Evolutionary conservation across 2,113 vertebrate species (phyloP).

Genomic region (Trachemys scripta): DNA sequence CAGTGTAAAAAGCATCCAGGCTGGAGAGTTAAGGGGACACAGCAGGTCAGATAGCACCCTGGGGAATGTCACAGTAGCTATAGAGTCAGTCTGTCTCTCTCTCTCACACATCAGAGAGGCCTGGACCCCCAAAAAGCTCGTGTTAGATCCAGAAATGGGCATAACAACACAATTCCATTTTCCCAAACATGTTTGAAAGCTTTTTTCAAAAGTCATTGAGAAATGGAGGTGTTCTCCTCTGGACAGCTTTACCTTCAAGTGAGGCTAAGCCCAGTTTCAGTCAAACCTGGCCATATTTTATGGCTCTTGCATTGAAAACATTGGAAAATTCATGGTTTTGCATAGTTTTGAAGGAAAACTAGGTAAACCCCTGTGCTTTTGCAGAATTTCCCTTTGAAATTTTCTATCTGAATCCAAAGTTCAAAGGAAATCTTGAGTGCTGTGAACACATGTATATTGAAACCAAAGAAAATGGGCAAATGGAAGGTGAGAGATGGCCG

Average conservation of each 20-base stretch:
- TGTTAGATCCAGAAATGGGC: neutral
- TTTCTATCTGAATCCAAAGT: neutral
- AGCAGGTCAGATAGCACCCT: neutral
- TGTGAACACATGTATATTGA: neutral
- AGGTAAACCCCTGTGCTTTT: neutral
- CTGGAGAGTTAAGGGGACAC: neutral
- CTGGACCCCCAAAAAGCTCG: neutral
- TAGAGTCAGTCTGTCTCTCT: neutral
- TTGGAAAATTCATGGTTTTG: neutral
- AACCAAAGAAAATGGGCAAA: neutral
- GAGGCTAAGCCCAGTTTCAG: neutral
- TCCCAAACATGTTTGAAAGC: neutral
- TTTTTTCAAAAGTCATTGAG: neutral
- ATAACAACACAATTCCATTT: rapidly evolving
- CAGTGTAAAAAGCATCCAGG: neutral
- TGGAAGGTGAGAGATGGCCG: neutral
- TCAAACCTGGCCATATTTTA: neutral
- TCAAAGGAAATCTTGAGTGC: neutral
- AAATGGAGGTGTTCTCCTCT: neutral
- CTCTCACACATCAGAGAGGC: neutral
- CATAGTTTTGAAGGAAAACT: neutral
- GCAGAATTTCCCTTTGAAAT: neutral
- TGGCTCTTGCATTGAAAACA: neutral
- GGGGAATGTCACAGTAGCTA: neutral
- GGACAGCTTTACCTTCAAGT: neutral